A percentile compares a stretch with the other conserved stretches of the same genome.
These are phyloP conservation scores for Gallinago nigripennis DNA, from an alignment of 2,797 vertebrate genomes.

Conservation along the genomic window DNA sequence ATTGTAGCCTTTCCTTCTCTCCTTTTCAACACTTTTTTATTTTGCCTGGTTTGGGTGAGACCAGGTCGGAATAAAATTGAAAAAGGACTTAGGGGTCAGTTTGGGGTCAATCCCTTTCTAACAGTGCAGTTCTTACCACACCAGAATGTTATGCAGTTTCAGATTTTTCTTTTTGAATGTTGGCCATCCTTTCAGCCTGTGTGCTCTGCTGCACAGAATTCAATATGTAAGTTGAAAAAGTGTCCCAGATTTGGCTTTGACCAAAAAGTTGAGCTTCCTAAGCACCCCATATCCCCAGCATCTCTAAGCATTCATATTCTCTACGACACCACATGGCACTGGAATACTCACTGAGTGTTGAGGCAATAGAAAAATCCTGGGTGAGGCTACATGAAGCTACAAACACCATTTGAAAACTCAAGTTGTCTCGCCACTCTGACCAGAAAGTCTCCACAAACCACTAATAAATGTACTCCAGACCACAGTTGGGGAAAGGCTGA, in stretches of 20 bases:
- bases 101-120: neutral
- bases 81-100: neutral
- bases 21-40: neutral
- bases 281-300: neutral
- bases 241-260: neutral
- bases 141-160: neutral
- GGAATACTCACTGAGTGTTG: neutral
- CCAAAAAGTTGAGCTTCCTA: neutral
- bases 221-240: neutral
- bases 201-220: neutral
- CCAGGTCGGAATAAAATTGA: neutral
- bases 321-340: neutral
- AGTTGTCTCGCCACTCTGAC: constrained; percentile 42
- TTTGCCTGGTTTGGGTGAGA: neutral
- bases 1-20: neutral
- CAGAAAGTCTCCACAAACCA: constrained; percentile 62
- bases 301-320: neutral
- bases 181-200: neutral
- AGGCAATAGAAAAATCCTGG: constrained; percentile 17
- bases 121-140: neutral
- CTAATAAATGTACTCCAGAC: constrained; percentile 64
- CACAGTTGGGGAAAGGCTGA: constrained; percentile 51
- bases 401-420: constrained; percentile 40
- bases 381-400: constrained; percentile 16
- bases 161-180: neutral